Evolutionary conservation across 2,113 vertebrate species (phyloP), one percentile per base, ranked within the genome.

Genomic region (Mesitornis unicolor): DNA sequence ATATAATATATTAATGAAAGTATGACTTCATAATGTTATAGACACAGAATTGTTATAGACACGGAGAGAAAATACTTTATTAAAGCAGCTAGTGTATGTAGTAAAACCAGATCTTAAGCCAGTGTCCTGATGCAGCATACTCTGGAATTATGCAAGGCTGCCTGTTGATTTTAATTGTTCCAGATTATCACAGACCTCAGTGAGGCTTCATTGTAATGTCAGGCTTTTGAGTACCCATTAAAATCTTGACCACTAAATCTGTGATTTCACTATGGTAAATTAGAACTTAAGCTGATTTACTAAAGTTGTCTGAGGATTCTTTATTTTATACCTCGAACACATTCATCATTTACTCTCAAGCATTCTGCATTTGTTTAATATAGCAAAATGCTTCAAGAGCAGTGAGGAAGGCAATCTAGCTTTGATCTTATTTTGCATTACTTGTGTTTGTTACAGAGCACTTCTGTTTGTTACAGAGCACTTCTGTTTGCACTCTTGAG

Each of bases 401-500:
- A 84, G 14, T 43, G 47, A 14, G 65, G 28, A 83, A 90, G 53
- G 33, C 65, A 84, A 7, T 83, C 36, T 24, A 56, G 38, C 38
- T 95, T 77, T 89, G 54, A 89, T 71, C 38, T 21, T n/a, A 81
- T 47, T 92, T 86, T 92, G 7, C 71, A 42, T 69, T 95, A 83
- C 31, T 36, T 51, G 16, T 74, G 24, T 70, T 88, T 73, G 38
- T 74, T 70, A 43, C 16, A 76, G 61, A 71, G 22, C 35, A 78
- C 25, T 91, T 92, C 36, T 95, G 56, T 89, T 87, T 92, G 16
- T 74, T 70, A 43, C 16, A 76, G 61, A 71, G 22, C 35, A 78
- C 25, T 91, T 92, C 36, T 95, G 56, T 89, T 87, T 92, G 16
- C 51, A 78, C 73, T 89, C 65, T 73, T 91, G 40, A 92, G 40